Evolutionary conservation across 2,797 vertebrate species (phyloP).

Genomic region (Serranus cabrilla): DNA sequence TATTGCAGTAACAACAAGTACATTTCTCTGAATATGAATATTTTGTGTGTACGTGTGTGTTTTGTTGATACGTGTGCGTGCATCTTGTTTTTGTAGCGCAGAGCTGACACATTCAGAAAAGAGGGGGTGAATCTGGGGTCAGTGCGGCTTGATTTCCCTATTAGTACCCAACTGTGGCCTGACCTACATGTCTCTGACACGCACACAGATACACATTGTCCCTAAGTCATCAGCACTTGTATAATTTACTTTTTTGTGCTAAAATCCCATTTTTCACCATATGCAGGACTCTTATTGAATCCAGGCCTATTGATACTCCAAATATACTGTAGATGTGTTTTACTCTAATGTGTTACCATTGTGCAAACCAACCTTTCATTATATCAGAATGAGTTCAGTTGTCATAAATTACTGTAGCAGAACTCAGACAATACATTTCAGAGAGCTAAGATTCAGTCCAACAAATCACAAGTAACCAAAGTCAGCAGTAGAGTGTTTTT

Average conservation of each 20-base stretch:
- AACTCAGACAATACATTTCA: slow-evolving; percentile 28
- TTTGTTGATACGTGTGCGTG: slow-evolving; percentile 16
- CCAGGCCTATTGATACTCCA: neutral
- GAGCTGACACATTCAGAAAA: slow-evolving; percentile 35
- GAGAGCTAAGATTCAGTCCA: slow-evolving; percentile 18
- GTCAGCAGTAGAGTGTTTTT: slow-evolving; percentile 6
- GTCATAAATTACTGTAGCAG: slow-evolving; percentile 29
- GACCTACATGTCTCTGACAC: slow-evolving; percentile 29
- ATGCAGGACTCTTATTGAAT: neutral
- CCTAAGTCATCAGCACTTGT: slow-evolving; percentile 22
- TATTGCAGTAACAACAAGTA: slow-evolving; percentile 12
- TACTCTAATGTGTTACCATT: neutral
- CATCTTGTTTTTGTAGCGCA: slow-evolving; percentile 28
- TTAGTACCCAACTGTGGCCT: slow-evolving; percentile 50
- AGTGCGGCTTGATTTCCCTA: slow-evolving; percentile 33
- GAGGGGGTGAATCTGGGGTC: slow-evolving; percentile 32
- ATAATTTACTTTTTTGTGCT: neutral
- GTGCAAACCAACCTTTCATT: neutral
- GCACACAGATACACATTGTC: slow-evolving; percentile 6
- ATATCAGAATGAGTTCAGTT: slow-evolving; percentile 10
- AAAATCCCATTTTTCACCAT: neutral
- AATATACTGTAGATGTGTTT: neutral
- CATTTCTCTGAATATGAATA: slow-evolving; percentile 15
- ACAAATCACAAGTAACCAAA: slow-evolving; percentile 47
- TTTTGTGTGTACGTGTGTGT: slow-evolving; percentile 15